Evolutionary conservation across 1,140 invertebrate genomes (phyloP), one percentile per base, ranked within the genome.

Genomic region (Trichonephila clavata): DNA sequence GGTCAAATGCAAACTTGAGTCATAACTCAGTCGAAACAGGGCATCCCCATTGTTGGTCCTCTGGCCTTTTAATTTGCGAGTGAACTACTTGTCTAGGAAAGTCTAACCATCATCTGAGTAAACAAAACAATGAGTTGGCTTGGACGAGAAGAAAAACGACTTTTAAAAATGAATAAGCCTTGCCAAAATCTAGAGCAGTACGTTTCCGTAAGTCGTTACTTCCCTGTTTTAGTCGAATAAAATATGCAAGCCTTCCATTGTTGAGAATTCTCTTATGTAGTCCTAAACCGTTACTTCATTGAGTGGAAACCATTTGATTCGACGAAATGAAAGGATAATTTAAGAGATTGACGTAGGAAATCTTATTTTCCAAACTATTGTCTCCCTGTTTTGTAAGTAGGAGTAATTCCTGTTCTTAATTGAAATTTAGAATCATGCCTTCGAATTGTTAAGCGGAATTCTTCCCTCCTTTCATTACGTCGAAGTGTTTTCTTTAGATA

Each of bases 1-100:
- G 90, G 90, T 91, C 77, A 83, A 16, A 59, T 16, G 20, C 6
- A 24, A 39, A 32, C 16, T 20, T 91, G 90, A 91, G 90, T 91
- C 90, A 91, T 27, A 91, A 91, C 83, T 91, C 80, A 60, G 68
- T 50, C 80, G 80, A 91, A 90, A 50, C 71, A 18, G n/a, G 50
- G 39, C 21, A n/a, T 21, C 60, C 80, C 86, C 77, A 91, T 91
- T 91, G 90, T 91, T 65, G 5, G 2, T 50, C 39, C 10, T 71
- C 86, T 63, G 13, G 24, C 27, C 57, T 20, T 27, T 77, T 77
- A 77, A 77, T 77, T 77, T 39, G 71, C 4, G 27, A 32, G 24
- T 63, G n/a, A 14, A 20, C 39, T 10, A 18, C 8, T n/a, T 90
- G 43, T 27, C 21, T 18, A 6, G 10, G 14, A 71, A 24, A 77